Evolutionary conservation across 2,888 invertebrate species (phyloP), one percentile per base, ranked within the genome.

Genomic region (Noctuana brunneofusca): DNA sequence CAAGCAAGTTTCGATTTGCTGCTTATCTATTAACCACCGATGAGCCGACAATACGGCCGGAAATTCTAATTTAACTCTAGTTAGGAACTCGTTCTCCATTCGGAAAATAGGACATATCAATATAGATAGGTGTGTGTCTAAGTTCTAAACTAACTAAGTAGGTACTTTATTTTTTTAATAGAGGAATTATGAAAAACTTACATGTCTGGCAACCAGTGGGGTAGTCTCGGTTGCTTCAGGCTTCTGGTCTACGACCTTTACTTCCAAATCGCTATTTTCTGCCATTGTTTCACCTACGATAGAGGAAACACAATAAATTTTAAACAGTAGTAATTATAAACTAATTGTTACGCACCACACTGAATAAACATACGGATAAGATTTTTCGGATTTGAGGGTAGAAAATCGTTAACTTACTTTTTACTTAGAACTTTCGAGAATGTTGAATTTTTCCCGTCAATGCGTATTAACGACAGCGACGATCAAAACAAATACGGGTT

Each of bases 161-260:
- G 27, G 27, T 27, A n/a, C n/a, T n/a, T n/a, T n/a, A n/a, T n/a
- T n/a, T n/a, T n/a, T n/a, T n/a, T n/a, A n/a, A n/a, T n/a, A n/a
- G n/a, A n/a, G n/a, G n/a, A n/a, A n/a, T n/a, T n/a, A n/a, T n/a
- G n/a, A n/a, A 38, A 38, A 30, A 68, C 85, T 85, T 70, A 87
- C 88, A 71, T 75, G 71, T 68, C 81, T 84, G 3, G 72, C 65
- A 2, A 89, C 78, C 1, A 89, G 77, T 1, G 89, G 89, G 2
- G 88, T 88, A 2, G 75, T 78, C 69, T 89, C 89, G 8, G 83
- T 73, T 0, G 75, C 74, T 3, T 71, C 67, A 1, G 69, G 66
- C 46, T 67, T 69, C 54, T 69, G 57, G 22, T 71, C 66, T 38
- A 16, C 75, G 49, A 70, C 70, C 4, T 64, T 12, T 12, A 66